Evolutionary conservation across 1,140 invertebrate species (phyloP).

Genomic region (Cherax destructor): DNA sequence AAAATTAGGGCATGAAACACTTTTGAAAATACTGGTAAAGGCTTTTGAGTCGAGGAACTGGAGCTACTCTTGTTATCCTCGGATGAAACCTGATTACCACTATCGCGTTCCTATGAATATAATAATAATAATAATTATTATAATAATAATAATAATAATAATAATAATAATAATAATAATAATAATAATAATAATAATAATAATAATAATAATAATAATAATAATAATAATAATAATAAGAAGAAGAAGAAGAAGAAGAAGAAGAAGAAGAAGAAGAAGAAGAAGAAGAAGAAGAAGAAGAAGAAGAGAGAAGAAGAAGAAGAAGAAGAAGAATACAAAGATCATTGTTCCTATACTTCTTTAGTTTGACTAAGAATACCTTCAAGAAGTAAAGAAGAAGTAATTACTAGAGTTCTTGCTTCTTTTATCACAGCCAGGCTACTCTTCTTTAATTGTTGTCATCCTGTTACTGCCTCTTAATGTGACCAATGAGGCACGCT

Average conservation of each 20-base stretch:
- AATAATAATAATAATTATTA: not conserved
- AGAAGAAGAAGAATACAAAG: no score
- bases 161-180: not conserved
- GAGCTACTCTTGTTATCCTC: not conserved
- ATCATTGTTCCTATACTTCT: no score
- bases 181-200: not conserved
- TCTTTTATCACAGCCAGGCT: not conserved
- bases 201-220: not conserved
- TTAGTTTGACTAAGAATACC: no score
- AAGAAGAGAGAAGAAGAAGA: not conserved
- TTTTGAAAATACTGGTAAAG: no score
- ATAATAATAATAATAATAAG: not conserved
- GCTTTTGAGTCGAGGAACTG: no score
- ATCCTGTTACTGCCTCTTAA: conserved; percentile 1
- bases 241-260: not conserved
- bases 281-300: not conserved
- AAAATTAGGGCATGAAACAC: no score
- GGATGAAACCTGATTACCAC: not conserved
- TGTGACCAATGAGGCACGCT: conserved; percentile 56
- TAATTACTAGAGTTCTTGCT: not conserved
- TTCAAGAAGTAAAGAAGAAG: no score
- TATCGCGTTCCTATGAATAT: no score
- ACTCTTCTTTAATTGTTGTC: not conserved
- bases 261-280: not conserved
- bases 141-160: not conserved